Conservation (phyloP, 2,797 vertebrate genomes). For the Fundulus diaphanus region DNA sequence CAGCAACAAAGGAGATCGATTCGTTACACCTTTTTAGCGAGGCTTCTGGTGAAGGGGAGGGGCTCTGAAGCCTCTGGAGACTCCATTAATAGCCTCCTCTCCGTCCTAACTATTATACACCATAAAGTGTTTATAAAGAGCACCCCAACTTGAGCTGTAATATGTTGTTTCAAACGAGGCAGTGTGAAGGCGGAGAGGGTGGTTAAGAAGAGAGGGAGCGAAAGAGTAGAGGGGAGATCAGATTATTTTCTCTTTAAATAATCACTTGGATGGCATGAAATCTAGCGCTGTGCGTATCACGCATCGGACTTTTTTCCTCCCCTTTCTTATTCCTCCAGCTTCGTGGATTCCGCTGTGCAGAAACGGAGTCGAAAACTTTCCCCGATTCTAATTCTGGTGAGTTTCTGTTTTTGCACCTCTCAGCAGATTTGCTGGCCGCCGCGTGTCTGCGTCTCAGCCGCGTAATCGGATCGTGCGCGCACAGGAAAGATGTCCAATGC, state of each 20-base stretch:
- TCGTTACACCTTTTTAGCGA: slow-evolving; percentile 94
- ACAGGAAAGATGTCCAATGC: slow-evolving; percentile 60
- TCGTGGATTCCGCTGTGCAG: slow-evolving; percentile 10
- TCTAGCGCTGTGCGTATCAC: slow-evolving; percentile 25
- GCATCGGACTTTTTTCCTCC: slow-evolving; percentile 25
- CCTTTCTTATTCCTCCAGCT: background rate
- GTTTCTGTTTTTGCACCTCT: slow-evolving; percentile 34
- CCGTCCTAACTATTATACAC: slow-evolving; percentile 72
- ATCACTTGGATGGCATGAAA: slow-evolving; percentile 39
- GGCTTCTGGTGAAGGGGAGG: slow-evolving; percentile 94
- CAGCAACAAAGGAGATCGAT: slow-evolving; percentile 86
- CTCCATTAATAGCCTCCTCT: slow-evolving; percentile 70
- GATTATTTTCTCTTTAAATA: slow-evolving; percentile 25
- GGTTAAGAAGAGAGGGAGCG: background rate
- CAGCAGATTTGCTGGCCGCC: background rate
- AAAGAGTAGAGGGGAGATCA: background rate
- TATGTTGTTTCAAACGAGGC: slow-evolving; percentile 60
- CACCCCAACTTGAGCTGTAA: slow-evolving; percentile 45
- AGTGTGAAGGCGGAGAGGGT: slow-evolving; percentile 7
- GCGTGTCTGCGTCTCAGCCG: slow-evolving; percentile 24
- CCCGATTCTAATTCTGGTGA: slow-evolving; percentile 46
- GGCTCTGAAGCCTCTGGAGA: slow-evolving; percentile 80
- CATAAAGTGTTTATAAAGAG: slow-evolving; percentile 79
- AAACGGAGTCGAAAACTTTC: slow-evolving; percentile 62
- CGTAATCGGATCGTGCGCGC: slow-evolving; percentile 35